These are phyloP conservation scores for Clanis bilineata DNA, from an alignment of 2,888 invertebrate genomes.

Conservation along the genomic window DNA sequence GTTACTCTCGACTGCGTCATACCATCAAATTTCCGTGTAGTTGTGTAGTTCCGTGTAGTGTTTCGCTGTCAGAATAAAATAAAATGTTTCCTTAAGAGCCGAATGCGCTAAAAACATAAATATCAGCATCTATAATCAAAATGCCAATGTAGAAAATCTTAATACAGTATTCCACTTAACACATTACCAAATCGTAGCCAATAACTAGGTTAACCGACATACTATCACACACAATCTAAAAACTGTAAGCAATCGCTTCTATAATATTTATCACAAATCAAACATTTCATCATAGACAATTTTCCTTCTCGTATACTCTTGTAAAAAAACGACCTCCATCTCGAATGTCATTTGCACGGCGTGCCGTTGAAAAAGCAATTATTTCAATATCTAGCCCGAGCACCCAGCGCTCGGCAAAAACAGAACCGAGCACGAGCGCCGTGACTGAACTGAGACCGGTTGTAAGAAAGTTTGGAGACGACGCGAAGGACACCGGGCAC, in stretches of 20 bases:
- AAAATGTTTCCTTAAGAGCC: too few relatives aligned
- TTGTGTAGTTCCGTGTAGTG: too few relatives aligned
- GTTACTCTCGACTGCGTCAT: too few relatives aligned
- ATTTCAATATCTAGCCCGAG: constrained; percentile 78
- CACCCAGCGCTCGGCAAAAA: constrained; percentile 68
- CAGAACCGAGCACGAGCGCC: constrained; percentile 71
- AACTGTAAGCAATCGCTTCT: background rate
- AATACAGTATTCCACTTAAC: too few relatives aligned
- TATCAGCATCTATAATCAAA: too few relatives aligned
- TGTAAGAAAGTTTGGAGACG: constrained; percentile 68
- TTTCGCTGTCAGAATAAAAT: too few relatives aligned
- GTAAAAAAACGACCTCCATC: constrained; percentile 79
- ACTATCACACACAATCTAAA: background rate
- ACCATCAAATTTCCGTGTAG: too few relatives aligned
- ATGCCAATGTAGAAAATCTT: too few relatives aligned
- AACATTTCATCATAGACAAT: constrained; percentile 73
- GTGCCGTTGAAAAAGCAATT: constrained; percentile 81
- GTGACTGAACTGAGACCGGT: constrained; percentile 54
- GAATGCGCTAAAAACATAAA: too few relatives aligned
- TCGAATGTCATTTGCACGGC: constrained; percentile 82
- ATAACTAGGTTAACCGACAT: background rate
- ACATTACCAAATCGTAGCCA: background rate
- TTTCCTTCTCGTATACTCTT: constrained; percentile 65
- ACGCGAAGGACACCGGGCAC: constrained; percentile 63
- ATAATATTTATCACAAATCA: constrained; percentile 39